Evolutionary conservation across 2,888 invertebrate genomes (phyloP).

Genomic region (Chrysina gloriosa): DNA sequence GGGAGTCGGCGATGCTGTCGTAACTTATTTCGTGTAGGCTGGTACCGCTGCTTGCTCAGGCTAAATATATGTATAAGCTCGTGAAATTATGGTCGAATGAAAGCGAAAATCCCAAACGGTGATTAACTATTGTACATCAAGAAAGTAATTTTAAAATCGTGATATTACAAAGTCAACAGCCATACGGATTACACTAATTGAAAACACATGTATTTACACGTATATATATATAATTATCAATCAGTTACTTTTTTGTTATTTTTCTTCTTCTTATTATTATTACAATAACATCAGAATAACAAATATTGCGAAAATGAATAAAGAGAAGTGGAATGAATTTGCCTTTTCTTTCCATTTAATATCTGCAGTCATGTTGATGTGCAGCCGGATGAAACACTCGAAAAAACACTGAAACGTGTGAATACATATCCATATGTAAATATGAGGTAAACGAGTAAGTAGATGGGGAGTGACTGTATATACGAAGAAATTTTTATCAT

Average conservation of each 20-base stretch:
- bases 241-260: not conserved
- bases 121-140: slow-evolving; percentile 21
- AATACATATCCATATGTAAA: not conserved
- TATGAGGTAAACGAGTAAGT: too few relatives aligned
- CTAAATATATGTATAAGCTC: not conserved
- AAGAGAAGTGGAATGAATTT: too few relatives aligned
- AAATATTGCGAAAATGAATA: not conserved
- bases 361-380: not conserved
- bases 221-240: slow-evolving; percentile 18
- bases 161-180: slow-evolving; percentile 50
- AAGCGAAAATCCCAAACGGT: not conserved
- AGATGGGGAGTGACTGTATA: too few relatives aligned
- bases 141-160: slow-evolving; percentile 41
- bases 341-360: not conserved
- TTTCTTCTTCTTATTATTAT: not conserved
- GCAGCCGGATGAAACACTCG: slow-evolving; percentile 8
- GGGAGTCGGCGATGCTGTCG: too few relatives aligned
- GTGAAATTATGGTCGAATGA: not conserved
- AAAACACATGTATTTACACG: slow-evolving; percentile 48
- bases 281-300: not conserved
- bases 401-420: not conserved
- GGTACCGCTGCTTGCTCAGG: not conserved
- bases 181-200: slow-evolving; percentile 49
- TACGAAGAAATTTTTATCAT: not conserved
- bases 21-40: too few relatives aligned